phyloP scores from a whole-genome alignment of 2,888 invertebrate species.

The Koerneria pararmatus region DNA sequence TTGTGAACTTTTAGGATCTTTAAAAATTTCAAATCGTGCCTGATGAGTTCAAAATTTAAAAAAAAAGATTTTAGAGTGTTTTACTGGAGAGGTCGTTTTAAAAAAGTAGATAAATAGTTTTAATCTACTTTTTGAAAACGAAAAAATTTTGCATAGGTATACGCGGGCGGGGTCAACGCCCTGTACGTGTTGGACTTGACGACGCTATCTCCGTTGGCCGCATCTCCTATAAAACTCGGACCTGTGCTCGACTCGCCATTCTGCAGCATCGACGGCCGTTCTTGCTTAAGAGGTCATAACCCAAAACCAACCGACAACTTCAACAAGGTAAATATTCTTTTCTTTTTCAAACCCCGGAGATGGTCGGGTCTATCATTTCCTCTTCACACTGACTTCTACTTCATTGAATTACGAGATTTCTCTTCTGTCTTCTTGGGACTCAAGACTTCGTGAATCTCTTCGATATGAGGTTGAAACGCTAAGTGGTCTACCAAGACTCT shows the following conservation, averaged over 20 bases:
- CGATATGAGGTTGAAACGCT: too few relatives aligned
- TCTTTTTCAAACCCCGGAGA: too few relatives aligned
- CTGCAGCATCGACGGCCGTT: constrained; percentile 17
- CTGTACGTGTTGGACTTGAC: constrained; percentile 2
- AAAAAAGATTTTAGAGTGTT: neutral
- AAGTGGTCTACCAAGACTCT: too few relatives aligned
- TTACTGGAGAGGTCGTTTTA: neutral
- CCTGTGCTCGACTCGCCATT: constrained; percentile 22
- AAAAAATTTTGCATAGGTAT: too few relatives aligned
- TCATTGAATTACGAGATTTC: too few relatives aligned
- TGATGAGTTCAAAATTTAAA: neutral
- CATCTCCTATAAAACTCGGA: constrained; percentile 1
- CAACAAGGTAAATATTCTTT: constrained; percentile 21
- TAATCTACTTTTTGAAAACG: too few relatives aligned
- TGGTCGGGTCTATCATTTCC: too few relatives aligned
- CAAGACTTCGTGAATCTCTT: too few relatives aligned
- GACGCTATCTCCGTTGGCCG: neutral
- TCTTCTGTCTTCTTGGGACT: too few relatives aligned
- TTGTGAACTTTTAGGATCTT: neutral
- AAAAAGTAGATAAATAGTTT: too few relatives aligned
- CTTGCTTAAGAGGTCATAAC: constrained; percentile 18
- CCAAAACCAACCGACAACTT: constrained; percentile 12
- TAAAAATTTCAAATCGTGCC: neutral
- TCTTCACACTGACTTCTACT: too few relatives aligned
- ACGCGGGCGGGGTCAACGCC: constrained; percentile 10